phyloP scores from a whole-genome alignment of 30 jellyfish, hydroid and myxozoan species.

The Nemopilema nomurai region DNA sequence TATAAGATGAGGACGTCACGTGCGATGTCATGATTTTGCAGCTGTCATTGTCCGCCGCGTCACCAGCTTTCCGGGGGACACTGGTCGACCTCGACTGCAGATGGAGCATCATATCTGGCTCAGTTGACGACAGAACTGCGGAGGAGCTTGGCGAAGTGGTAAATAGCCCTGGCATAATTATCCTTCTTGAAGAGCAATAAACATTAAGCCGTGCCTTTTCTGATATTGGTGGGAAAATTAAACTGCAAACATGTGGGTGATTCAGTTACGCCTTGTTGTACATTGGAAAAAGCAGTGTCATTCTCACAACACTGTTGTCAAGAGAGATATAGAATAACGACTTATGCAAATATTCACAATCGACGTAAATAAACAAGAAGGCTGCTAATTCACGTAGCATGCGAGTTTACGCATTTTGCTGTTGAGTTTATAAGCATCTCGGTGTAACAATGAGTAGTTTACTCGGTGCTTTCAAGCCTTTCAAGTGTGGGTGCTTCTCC shows the following conservation, averaged over 20 bases:
- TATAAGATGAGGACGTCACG: not conserved
- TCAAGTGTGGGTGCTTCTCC: not conserved
- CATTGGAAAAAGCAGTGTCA: too few species aligned
- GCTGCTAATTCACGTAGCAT: too few species aligned
- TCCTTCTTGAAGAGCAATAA: not conserved
- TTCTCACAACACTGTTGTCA: too few species aligned
- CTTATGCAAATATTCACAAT: too few species aligned
- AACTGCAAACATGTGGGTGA: too few species aligned
- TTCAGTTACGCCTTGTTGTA: too few species aligned
- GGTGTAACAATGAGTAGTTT: too few species aligned
- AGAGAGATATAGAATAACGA: too few species aligned
- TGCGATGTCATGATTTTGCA: constrained; percentile 1
- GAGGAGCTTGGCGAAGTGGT: constrained; percentile 94
- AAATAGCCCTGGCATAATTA: not conserved
- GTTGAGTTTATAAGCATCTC: too few species aligned
- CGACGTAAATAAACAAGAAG: too few species aligned
- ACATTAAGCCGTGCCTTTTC: not conserved
- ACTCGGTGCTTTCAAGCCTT: not conserved
- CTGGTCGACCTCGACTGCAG: constrained; percentile 96
- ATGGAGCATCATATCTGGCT: constrained; percentile 95
- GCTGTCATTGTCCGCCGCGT: constrained; percentile 98
- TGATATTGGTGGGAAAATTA: too few species aligned
- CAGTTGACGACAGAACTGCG: constrained; percentile 97
- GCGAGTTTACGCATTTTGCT: too few species aligned
- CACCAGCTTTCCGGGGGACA: constrained; percentile 97